A percentile compares a stretch with the other conserved stretches of the same genome.
phyloP scores from a whole-genome alignment of 2,113 vertebrate species.

The Marmota flaviventris region DNA sequence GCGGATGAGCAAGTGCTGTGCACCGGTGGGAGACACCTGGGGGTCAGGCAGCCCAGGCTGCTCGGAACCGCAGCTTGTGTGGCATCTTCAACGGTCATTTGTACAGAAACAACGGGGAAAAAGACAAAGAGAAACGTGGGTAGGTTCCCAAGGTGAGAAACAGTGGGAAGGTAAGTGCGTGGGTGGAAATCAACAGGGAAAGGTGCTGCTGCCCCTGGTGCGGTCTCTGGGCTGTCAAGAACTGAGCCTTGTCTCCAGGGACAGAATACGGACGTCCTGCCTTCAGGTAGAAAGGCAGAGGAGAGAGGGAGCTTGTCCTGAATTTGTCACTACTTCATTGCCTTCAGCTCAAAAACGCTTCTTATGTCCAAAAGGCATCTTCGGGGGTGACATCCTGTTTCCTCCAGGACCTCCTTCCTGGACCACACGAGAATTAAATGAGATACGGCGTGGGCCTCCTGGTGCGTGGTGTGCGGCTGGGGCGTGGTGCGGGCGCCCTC shows the following conservation, averaged over 20 bases:
- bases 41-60: too few relatives aligned
- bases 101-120: neutral
- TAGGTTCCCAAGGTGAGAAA: neutral
- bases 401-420: neutral
- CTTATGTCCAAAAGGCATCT: neutral
- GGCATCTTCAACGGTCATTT: neutral
- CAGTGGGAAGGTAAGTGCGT: neutral
- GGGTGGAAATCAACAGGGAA: neutral
- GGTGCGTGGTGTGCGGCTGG: accelerated
- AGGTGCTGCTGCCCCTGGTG: too few relatives aligned
- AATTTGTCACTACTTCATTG: neutral
- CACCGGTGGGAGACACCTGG: neutral
- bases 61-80: neutral
- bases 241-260: too few relatives aligned
- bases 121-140: too few relatives aligned
- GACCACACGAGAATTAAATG: neutral
- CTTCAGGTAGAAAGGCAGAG: neutral
- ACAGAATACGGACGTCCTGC: neutral
- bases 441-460: accelerated
- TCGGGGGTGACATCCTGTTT: neutral
- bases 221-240: neutral
- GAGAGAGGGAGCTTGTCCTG: neutral
- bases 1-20: neutral
- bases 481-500: neutral
- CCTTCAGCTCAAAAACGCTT: neutral